Evolutionary conservation across 2,888 invertebrate species (phyloP).

Genomic region (Caenorhabditis wallacei): DNA sequence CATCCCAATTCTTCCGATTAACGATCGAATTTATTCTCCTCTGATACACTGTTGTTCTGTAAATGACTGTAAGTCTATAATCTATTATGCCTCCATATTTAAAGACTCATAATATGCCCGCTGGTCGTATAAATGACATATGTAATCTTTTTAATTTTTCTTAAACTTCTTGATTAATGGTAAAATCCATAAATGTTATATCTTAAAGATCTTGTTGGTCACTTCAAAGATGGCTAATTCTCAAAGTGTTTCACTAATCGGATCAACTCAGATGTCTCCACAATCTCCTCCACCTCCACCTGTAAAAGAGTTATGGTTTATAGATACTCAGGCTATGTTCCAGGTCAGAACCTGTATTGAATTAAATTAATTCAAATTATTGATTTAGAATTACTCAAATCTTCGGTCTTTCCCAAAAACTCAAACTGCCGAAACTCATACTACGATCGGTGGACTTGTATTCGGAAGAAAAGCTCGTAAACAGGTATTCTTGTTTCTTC

Average conservation of each 20-base stretch:
- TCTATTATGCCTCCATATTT: not conserved
- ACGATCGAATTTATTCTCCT: not conserved
- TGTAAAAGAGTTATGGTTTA: conserved; percentile 68
- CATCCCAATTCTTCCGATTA: not conserved
- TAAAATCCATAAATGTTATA: conserved; percentile 3
- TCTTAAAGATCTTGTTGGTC: not conserved
- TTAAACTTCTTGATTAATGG: not conserved
- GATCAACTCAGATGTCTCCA: conserved; percentile 45
- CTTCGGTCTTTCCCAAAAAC: conserved; percentile 45
- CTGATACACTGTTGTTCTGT: not conserved
- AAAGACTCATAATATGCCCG: conserved; percentile 8
- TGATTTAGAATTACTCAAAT: conserved; percentile 59
- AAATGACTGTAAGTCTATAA: not conserved
- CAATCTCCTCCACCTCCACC: conserved; percentile 10
- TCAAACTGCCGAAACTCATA: conserved; percentile 15
- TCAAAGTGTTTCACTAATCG: conserved; percentile 25
- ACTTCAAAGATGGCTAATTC: not conserved
- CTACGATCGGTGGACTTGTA: conserved; percentile 60
- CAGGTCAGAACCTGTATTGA: conserved; percentile 54
- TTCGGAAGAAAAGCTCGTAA: conserved; percentile 59
- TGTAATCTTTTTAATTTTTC: not conserved
- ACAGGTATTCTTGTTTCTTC: conserved; percentile 22
- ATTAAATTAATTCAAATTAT: conserved; percentile 3
- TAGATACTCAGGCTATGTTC: conserved; percentile 71
- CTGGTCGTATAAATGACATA: conserved; percentile 41